Percentiles rank a stretch among this genome's conserved stretches.
Evolutionary conservation across 2,888 invertebrate species (phyloP).

Genomic region (Cataglyphis cursor): DNA sequence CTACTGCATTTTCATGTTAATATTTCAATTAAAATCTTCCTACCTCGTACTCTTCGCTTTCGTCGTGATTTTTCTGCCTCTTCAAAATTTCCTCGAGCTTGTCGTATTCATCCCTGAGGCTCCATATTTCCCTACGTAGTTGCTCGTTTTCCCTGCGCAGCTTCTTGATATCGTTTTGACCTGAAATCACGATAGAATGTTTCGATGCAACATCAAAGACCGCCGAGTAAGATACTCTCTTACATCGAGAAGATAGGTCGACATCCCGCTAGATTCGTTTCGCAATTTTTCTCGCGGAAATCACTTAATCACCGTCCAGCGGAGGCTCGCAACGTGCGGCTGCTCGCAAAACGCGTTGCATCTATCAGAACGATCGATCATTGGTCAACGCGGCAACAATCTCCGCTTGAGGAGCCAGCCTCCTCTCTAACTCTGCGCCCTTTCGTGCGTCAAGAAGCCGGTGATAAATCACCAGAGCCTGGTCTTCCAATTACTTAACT

Average conservation of each 20-base stretch:
- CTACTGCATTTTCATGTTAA: neutral
- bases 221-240: constrained; percentile 1
- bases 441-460: constrained; percentile 70
- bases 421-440: constrained; percentile 73
- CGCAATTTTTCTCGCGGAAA: constrained; percentile 69
- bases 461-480: constrained; percentile 80
- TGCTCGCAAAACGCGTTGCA: constrained; percentile 59
- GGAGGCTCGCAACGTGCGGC: constrained; percentile 68
- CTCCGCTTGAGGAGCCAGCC: constrained; percentile 60
- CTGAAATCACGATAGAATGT: constrained; percentile 86
- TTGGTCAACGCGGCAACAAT: constrained; percentile 77
- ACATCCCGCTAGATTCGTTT: constrained; percentile 13
- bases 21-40: constrained; percentile 21
- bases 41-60: constrained; percentile 84
- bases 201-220: neutral
- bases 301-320: constrained; percentile 77
- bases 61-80: constrained; percentile 82
- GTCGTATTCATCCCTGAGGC: constrained; percentile 95
- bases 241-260: constrained; percentile 16
- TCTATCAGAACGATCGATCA: constrained; percentile 81
- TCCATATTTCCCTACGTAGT: constrained; percentile 94
- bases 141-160: constrained; percentile 95
- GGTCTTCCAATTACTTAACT: constrained; percentile 81
- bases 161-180: constrained; percentile 96
- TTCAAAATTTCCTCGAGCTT: constrained; percentile 93